These are phyloP conservation scores for Diadophis punctatus DNA, from an alignment of 2,113 vertebrate species.

Conservation along the genomic window DNA sequence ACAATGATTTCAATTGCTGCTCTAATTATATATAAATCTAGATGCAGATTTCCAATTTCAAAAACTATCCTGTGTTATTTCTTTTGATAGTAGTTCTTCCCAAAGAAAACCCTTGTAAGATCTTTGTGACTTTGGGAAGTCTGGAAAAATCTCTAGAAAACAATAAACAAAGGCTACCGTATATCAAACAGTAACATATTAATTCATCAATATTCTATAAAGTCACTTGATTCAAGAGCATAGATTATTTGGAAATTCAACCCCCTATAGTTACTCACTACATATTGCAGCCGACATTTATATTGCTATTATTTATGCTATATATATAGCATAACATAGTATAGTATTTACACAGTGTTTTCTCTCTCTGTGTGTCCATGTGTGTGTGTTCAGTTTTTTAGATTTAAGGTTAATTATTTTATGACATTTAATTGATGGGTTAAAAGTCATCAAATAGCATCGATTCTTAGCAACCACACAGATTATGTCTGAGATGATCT, in stretches of 20 bases:
- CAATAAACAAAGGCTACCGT: not conserved
- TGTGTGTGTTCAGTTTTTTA: not conserved
- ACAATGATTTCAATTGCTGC: not conserved
- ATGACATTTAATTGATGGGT: not conserved
- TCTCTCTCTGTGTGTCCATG: not conserved
- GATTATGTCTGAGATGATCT: not conserved
- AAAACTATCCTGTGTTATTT: not conserved
- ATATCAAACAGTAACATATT: not conserved
- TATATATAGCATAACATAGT: not conserved
- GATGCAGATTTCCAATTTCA: not conserved
- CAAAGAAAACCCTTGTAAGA: not conserved
- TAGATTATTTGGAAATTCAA: not conserved
- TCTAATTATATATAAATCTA: not conserved
- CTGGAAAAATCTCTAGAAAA: not conserved
- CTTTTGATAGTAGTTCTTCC: not conserved
- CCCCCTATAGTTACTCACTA: not conserved
- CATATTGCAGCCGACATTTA: not conserved
- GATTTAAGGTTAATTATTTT: not conserved
- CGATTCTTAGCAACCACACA: not conserved
- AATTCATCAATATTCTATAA: not conserved
- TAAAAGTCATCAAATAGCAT: not conserved
- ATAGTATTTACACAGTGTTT: not conserved
- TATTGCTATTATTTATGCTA: not conserved
- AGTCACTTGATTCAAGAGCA: not conserved
- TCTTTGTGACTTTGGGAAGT: not conserved